phyloP scores from a whole-genome alignment of 2,888 invertebrate genomes.

The Drosophila formosana region DNA sequence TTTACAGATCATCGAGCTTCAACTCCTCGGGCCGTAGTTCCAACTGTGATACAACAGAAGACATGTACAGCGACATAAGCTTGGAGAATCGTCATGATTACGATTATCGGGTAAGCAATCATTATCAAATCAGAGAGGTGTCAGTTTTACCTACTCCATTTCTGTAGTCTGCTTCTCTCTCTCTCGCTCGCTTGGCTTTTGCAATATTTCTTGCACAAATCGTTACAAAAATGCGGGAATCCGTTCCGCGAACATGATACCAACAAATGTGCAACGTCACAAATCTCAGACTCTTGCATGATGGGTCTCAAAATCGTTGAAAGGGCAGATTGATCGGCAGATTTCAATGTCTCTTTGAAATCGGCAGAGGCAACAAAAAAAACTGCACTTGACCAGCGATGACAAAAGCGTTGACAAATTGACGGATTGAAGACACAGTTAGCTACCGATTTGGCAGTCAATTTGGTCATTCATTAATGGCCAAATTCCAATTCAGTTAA shows the following conservation, averaged over 20 bases:
- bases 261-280: constrained; percentile 43
- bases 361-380: constrained; percentile 19
- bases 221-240: constrained; percentile 33
- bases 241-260: constrained; percentile 2
- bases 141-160: no score
- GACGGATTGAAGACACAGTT: constrained; percentile 30
- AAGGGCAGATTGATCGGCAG: background rate
- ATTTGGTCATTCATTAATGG: constrained; percentile 62
- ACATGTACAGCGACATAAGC: constrained; percentile 97
- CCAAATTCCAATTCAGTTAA: constrained; percentile 52
- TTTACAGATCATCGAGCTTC: constrained; percentile 96
- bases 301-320: constrained; percentile 30
- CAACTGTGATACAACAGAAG: constrained; percentile 96
- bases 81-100: constrained; percentile 97
- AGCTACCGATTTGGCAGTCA: constrained; percentile 35
- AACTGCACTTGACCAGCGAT: constrained; percentile 57
- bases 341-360: constrained; percentile 57
- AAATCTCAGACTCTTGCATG: constrained; percentile 45
- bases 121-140: background rate
- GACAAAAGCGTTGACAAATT: constrained; percentile 43
- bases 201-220: constrained; percentile 40
- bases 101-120: constrained; percentile 92
- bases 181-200: background rate
- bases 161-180: background rate
- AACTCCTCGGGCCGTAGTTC: constrained; percentile 96